Conservation (phyloP, 2,113 vertebrate genomes). For the Ameiurus melas region DNA sequence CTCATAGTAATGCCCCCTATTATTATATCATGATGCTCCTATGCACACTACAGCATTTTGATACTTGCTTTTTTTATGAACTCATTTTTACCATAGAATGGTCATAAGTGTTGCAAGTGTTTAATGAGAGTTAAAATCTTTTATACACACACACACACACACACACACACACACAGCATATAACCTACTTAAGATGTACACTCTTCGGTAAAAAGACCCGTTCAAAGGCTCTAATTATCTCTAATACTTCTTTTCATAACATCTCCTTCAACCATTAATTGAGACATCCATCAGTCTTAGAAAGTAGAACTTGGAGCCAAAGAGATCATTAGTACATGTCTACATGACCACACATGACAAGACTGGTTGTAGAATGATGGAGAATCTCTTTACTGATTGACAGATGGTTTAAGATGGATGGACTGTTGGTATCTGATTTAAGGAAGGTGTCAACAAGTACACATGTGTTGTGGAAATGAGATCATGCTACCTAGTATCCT, state of each 20-base stretch:
- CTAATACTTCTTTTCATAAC: constrained; percentile 37
- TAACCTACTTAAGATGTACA: constrained; percentile 7
- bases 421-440: constrained; percentile 18
- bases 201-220: constrained; percentile 16
- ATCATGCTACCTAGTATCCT: background rate
- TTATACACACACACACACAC: no score
- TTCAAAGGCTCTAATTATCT: constrained; percentile 35
- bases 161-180: background rate
- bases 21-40: constrained; percentile 45
- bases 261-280: constrained; percentile 31
- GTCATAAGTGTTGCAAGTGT: background rate
- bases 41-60: constrained; percentile 33
- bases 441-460: background rate
- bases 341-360: constrained; percentile 18
- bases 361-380: background rate
- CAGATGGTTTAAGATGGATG: background rate
- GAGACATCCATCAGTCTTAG: constrained; percentile 39
- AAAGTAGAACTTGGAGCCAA: background rate
- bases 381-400: constrained; percentile 7
- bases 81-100: background rate
- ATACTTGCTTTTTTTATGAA: background rate
- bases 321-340: constrained; percentile 26
- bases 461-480: background rate
- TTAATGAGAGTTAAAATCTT: background rate
- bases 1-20: constrained; percentile 53